Base-by-base conservation (phyloP, 2,113 vertebrate species). In the Aegithalos caudatus region DNA sequence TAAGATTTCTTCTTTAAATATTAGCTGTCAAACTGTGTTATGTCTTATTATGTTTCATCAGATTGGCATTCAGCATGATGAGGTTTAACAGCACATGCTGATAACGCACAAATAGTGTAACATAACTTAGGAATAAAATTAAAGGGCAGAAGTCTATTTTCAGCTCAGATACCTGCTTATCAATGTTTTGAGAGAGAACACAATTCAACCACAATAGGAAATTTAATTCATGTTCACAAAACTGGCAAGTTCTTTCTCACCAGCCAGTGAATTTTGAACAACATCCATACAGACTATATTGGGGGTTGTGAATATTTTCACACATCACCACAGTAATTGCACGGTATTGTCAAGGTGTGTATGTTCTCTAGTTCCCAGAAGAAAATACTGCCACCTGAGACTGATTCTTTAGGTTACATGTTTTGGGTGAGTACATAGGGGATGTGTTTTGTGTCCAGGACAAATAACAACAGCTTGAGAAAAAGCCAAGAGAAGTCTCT, bases 1-100 rank as follows among this genome's bases (percentile, higher is more conserved):
- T 95, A 97, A 95, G 79, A 58, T 91, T 91, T 84, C 81, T 94
- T 96, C 83, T 95, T 71, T 86, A 96, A 95, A 95, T 94, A 96
- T 92, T 86, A 61, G 83, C 60, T 94, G 92, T 90, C 90, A 78
- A 82, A 82, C 86, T 96, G 77, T 87, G 84, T 94, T 94, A 94
- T 79, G 81, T 93, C 89, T 81, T 73, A 94, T 94, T 92, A 95
- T 40, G 80, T 86, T 92, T 45, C 82, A 94, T 89, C 85, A 95
- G 79, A 89, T 91, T 95, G 70, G 83, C 95, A 95, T 95, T 96
- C 88, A 89, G 84, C 66, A 95, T 86, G 62, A 80, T 92, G 73
- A 95, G 89, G 76, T 74, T 89, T 95, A 97, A 95, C 45, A 83
- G 72, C 78, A 93, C 79, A 31, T 81, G 86, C 56, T 96, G 94